phyloP scores from a whole-genome alignment of 2,797 vertebrate genomes.

The Thunnus albacares region DNA sequence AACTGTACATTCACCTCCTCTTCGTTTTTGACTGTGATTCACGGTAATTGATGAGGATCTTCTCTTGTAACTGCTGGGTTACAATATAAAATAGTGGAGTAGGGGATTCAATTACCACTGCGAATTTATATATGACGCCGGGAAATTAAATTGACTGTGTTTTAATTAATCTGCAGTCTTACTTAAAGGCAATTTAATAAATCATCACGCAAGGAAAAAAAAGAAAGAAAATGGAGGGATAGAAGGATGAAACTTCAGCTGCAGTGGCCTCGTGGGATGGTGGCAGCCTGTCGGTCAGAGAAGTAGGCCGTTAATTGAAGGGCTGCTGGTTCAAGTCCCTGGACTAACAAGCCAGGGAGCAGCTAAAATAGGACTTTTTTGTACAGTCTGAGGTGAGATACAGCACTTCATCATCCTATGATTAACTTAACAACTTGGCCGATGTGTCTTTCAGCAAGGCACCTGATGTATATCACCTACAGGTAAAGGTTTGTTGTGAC shows the following conservation, averaged over 20 bases:
- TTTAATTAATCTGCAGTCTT: constrained; percentile 89
- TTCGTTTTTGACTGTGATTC: constrained; percentile 53
- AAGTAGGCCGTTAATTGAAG: constrained; percentile 75
- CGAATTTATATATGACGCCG: constrained; percentile 79
- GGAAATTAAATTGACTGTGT: constrained; percentile 86
- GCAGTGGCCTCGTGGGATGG: constrained; percentile 62
- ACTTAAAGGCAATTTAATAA: constrained; percentile 88
- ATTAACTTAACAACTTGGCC: constrained; percentile 4
- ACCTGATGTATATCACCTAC: not conserved
- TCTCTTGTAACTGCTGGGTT: constrained; percentile 66
- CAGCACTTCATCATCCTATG: not conserved
- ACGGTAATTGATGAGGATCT: constrained; percentile 74
- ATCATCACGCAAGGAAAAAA: constrained; percentile 75
- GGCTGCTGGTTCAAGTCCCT: constrained; percentile 81
- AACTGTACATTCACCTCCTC: constrained; percentile 62
- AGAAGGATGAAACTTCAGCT: constrained; percentile 72
- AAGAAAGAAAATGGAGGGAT: constrained; percentile 41
- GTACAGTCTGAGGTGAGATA: constrained; percentile 8
- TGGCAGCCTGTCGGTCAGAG: constrained; percentile 59
- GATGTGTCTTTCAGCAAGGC: not conserved
- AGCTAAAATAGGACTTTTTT: constrained; percentile 31
- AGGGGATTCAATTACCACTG: constrained; percentile 84
- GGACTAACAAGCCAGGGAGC: constrained; percentile 48
- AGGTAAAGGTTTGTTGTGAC: not conserved
- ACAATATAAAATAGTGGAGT: constrained; percentile 70